A percentile compares a stretch with the other conserved stretches of the same genome.
These are phyloP conservation scores for Pteropus rufus DNA, from an alignment of 2,797 vertebrate genomes.

Conservation along the genomic window DNA sequence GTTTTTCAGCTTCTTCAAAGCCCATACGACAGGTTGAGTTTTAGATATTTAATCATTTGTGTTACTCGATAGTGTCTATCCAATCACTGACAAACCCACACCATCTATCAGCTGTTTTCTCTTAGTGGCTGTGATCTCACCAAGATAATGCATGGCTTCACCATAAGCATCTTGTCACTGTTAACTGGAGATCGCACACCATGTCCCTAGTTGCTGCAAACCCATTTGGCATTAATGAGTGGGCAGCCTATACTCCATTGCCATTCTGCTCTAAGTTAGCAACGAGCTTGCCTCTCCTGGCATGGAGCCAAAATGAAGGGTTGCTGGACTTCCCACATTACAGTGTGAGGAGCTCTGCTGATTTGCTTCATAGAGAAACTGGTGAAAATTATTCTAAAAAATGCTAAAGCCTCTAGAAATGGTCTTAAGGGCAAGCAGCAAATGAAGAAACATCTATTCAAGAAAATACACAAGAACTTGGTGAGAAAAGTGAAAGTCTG, in stretches of 20 bases:
- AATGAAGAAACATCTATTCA: neutral
- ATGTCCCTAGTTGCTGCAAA: neutral
- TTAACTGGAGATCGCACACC: constrained; percentile 25
- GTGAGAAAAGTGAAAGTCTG: neutral
- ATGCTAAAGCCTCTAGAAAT: neutral
- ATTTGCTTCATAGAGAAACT: neutral
- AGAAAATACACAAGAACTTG: neutral
- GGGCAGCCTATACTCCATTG: neutral
- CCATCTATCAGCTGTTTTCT: constrained; percentile 34
- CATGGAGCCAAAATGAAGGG: neutral
- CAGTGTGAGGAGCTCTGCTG: neutral
- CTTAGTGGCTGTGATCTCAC: neutral
- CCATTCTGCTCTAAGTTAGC: constrained; percentile 22
- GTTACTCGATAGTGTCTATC: neutral
- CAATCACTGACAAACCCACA: constrained; percentile 16
- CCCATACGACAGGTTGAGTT: neutral
- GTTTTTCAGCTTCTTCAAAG: constrained; percentile 55
- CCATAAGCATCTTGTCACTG: constrained; percentile 15
- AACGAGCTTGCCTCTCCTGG: neutral
- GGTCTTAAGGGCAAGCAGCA: neutral
- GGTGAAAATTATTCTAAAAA: neutral
- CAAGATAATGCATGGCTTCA: neutral
- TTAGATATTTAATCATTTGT: constrained; percentile 50
- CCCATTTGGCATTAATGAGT: constrained; percentile 22
- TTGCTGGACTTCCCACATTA: neutral